A percentile compares a stretch with the other conserved stretches of the same genome.
Conservation (phyloP, 2,797 vertebrate genomes). For the Fratercula arctica region DNA sequence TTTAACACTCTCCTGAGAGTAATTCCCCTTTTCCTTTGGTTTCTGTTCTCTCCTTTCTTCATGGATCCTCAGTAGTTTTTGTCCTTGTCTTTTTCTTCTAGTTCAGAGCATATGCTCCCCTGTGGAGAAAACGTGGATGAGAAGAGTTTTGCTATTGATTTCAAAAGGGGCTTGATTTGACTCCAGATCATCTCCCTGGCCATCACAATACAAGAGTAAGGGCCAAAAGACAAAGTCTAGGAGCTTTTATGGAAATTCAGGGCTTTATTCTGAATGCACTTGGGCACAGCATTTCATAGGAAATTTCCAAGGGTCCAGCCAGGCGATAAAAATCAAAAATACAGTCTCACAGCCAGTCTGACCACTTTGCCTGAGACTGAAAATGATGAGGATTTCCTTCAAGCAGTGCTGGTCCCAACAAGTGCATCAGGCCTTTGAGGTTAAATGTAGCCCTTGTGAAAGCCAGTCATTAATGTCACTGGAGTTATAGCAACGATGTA, state of each 20-base stretch:
- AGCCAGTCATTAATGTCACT: constrained; percentile 16
- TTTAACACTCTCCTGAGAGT: not conserved
- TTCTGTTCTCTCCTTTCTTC: not conserved
- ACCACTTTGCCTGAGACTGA: not conserved
- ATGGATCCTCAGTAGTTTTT: not conserved
- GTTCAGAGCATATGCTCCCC: not conserved
- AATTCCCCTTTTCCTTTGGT: not conserved
- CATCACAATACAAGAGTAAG: not conserved
- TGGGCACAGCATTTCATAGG: not conserved
- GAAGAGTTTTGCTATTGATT: not conserved
- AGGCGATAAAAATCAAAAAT: not conserved
- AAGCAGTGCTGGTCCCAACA: not conserved
- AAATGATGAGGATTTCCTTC: not conserved
- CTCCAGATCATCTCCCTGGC: not conserved
- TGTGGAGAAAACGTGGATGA: not conserved
- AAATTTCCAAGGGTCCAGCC: not conserved
- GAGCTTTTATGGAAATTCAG: not conserved
- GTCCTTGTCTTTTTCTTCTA: not conserved
- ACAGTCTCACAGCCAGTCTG: not conserved
- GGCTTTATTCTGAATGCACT: not conserved
- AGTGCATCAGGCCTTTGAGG: not conserved
- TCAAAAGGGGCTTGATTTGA: not conserved
- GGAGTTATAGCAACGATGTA: not conserved
- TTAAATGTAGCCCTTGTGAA: constrained; percentile 8
- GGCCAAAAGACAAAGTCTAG: not conserved